A percentile compares a stretch with the other conserved stretches of the same genome.
phyloP scores from a whole-genome alignment of 1,140 invertebrate species.

The Polypedilum pembai region DNA sequence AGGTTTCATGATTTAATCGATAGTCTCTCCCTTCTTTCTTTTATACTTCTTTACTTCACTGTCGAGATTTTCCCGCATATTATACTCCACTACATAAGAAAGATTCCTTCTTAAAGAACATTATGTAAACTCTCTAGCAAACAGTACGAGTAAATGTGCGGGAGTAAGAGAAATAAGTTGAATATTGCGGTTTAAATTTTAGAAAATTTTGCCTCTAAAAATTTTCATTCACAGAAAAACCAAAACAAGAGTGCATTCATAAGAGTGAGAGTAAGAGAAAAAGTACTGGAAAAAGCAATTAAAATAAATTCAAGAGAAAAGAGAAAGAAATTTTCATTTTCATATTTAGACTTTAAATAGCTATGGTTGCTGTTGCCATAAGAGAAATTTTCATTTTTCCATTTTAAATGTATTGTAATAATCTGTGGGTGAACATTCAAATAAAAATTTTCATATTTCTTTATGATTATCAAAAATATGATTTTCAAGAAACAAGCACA shows the following conservation, averaged over 20 bases:
- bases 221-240: background rate
- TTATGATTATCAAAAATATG: background rate
- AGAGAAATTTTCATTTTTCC: background rate
- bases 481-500: background rate
- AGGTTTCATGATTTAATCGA: conserved; percentile 18
- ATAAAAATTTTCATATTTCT: conserved; percentile 12
- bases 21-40: background rate
- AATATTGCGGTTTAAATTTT: conserved; percentile 10
- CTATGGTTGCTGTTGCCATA: background rate
- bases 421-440: conserved; percentile 16
- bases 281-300: background rate
- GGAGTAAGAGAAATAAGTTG: no score
- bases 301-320: conserved; percentile 10
- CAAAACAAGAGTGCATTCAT: background rate
- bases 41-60: background rate
- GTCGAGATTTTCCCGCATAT: conserved; percentile 14
- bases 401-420: conserved; percentile 15
- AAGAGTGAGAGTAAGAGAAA: no score
- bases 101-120: no score
- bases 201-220: conserved; percentile 1
- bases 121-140: no score
- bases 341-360: background rate
- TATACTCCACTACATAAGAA: no score
- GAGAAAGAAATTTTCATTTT: background rate
- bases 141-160: no score